phyloP scores from a whole-genome alignment of 2,797 vertebrate genomes.

The Pangasius larnaudii region DNA sequence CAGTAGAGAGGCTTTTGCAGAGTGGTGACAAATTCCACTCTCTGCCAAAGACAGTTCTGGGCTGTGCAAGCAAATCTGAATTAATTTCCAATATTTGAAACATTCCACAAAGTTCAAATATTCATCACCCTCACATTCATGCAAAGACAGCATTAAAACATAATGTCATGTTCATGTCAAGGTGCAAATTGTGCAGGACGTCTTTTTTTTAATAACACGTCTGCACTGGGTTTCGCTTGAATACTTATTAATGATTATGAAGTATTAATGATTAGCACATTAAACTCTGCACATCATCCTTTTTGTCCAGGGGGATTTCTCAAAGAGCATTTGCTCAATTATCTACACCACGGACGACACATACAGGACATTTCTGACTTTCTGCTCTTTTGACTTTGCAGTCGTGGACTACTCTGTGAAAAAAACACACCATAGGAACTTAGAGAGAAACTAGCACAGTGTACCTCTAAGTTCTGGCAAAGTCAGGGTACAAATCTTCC shows the following conservation, averaged over 20 bases:
- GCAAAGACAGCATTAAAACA: background rate
- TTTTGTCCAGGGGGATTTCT: background rate
- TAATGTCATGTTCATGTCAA: background rate
- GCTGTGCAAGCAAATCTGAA: background rate
- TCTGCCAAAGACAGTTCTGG: slow-evolving; percentile 2
- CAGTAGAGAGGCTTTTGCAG: background rate
- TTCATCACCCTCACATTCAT: background rate
- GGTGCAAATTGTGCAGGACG: background rate
- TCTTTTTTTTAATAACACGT: background rate
- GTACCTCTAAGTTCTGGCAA: background rate
- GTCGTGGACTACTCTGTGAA: background rate
- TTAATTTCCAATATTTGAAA: background rate
- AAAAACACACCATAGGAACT: background rate
- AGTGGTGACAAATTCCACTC: background rate
- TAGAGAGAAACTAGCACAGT: background rate
- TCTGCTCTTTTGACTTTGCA: background rate
- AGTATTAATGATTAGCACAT: slow-evolving; percentile 10
- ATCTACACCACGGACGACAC: slow-evolving; percentile 3
- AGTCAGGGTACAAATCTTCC: background rate
- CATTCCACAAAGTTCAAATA: background rate
- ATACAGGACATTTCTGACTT: background rate
- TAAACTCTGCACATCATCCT: slow-evolving; percentile 3
- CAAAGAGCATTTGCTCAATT: background rate
- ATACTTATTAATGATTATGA: slow-evolving; percentile 10
- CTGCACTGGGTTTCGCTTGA: background rate